These are phyloP conservation scores for Zaprionus taronus DNA, from an alignment of 1,140 invertebrate genomes.

Conservation along the genomic window DNA sequence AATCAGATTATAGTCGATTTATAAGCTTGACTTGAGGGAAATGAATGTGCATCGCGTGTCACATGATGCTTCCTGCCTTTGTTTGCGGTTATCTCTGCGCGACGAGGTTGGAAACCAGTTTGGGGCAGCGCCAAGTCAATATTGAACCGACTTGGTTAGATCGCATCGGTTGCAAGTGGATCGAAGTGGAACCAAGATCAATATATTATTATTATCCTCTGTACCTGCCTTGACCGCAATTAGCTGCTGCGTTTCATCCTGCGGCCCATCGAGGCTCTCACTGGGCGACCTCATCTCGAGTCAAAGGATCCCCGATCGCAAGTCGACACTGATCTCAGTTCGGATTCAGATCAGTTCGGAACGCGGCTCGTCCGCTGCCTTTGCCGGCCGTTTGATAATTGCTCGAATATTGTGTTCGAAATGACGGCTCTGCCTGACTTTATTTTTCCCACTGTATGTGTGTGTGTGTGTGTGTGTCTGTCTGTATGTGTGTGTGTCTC, in stretches of 20 bases:
- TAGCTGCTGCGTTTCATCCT: slow-evolving; percentile 16
- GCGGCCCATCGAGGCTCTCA: slow-evolving; percentile 1
- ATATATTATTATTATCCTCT: not conserved
- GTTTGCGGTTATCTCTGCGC: not conserved
- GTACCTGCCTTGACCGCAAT: slow-evolving; percentile 67
- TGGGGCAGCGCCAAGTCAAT: slow-evolving; percentile 10
- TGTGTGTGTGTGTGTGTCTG: not conserved
- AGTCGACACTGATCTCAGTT: slow-evolving; percentile 7
- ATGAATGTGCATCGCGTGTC: slow-evolving; percentile 5
- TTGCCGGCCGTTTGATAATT: slow-evolving; percentile 66
- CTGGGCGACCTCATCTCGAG: slow-evolving; percentile 44
- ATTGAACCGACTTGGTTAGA: slow-evolving; percentile 11
- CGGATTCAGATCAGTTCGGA: slow-evolving; percentile 3
- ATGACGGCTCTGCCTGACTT: slow-evolving; percentile 54
- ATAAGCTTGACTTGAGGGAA: not conserved
- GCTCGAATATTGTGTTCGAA: slow-evolving; percentile 67
- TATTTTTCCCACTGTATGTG: slow-evolving; percentile 38
- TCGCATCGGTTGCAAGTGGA: not conserved
- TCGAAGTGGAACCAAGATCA: not conserved
- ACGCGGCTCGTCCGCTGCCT: slow-evolving; percentile 38
- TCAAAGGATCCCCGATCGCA: not conserved
- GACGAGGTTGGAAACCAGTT: slow-evolving; percentile 22
- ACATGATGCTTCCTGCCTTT: slow-evolving; percentile 27
- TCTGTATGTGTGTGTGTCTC: slow-evolving; percentile 26
- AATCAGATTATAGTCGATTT: slow-evolving; percentile 6